Evolutionary conservation across 2,797 vertebrate species (phyloP), one percentile per base, ranked within the genome.

Genomic region (Leucoraja ocellata): DNA sequence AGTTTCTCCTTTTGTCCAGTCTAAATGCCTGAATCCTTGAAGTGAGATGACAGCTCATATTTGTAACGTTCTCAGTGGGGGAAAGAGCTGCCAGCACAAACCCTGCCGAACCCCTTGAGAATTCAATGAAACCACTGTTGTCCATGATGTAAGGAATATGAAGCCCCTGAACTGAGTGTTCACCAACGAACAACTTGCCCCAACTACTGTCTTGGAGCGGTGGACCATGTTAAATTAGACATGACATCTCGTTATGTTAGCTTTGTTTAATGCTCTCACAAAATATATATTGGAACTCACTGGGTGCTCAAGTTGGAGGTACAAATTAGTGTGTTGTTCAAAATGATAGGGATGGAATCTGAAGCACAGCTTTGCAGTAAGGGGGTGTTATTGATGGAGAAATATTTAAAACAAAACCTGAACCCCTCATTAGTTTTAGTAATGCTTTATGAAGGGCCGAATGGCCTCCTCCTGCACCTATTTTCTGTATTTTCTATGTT

Each of bases 181-280:
- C 4, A 13, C 28, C 13, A 23, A 71, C 9, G 68, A 76, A 54
- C 54, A 76, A 76, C 90, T n/a, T 80, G n/a, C 32, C 61, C 58
- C 18, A 76, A 25, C 6, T 25, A 76, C 61, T 92, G 39, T 54
- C 28, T 23, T 92, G 84, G 84, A 88, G 61, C 63, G 36, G 16
- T 88, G 90, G 28, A 54, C 36, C 71, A 54, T 76, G 36, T 74
- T 92, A 92, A 92, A 92, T 92, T 39, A 74, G 90, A 76, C 90
- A 73, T 74, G 90, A 74, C 36, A 74, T 76, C 71, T 54, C 36
- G 58, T 92, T 92, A 54, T 71, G 25, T 92, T 92, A 76, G 39
- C 71, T 76, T 92, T 76, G 25, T 74, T 91, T 91, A 71, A 74
- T 54, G 58, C 21, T 23, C n/a, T 46, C 8, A n/a, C 7, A 76